Percentiles rank a stretch among this genome's conserved stretches.
Conservation (phyloP, 2,113 vertebrate genomes). For the Anas platyrhynchos region DNA sequence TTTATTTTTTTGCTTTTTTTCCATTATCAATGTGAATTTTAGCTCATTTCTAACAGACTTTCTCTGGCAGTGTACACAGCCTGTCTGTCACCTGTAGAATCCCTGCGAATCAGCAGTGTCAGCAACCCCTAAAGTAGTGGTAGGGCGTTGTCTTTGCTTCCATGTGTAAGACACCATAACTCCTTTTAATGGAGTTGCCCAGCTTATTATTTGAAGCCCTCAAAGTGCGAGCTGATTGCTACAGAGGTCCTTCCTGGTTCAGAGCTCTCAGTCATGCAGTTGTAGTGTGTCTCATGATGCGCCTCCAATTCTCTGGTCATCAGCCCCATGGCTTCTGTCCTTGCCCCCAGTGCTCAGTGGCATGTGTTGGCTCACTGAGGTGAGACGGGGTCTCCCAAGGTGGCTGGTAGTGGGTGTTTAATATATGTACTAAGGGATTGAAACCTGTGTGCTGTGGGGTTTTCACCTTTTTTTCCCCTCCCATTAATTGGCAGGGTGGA, state of each 20-base stretch:
- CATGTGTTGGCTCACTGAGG: neutral
- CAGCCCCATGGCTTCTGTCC: neutral
- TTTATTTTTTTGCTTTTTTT: neutral
- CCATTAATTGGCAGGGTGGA: neutral
- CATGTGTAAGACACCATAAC: neutral
- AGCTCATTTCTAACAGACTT: neutral
- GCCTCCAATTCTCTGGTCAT: neutral
- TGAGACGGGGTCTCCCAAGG: no score
- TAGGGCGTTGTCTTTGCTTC: neutral
- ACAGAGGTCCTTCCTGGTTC: neutral
- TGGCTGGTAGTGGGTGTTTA: neutral
- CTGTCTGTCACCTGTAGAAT: neutral
- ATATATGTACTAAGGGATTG: neutral
- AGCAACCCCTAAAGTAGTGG: neutral
- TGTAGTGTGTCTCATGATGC: neutral
- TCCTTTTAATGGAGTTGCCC: neutral
- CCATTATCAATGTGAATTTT: neutral
- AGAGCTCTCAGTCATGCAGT: neutral
- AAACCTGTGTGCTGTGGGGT: neutral
- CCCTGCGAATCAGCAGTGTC: neutral
- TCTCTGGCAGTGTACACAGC: neutral
- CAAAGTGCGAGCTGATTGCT: neutral
- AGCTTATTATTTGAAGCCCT: neutral
- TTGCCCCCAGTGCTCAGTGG: rapidly evolving
- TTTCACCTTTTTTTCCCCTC: constrained; percentile 26